A percentile compares a stretch with the other conserved stretches of the same genome.
Conservation (phyloP, 92 coral and sea anemone genomes). For the Galaxea fascicularis region DNA sequence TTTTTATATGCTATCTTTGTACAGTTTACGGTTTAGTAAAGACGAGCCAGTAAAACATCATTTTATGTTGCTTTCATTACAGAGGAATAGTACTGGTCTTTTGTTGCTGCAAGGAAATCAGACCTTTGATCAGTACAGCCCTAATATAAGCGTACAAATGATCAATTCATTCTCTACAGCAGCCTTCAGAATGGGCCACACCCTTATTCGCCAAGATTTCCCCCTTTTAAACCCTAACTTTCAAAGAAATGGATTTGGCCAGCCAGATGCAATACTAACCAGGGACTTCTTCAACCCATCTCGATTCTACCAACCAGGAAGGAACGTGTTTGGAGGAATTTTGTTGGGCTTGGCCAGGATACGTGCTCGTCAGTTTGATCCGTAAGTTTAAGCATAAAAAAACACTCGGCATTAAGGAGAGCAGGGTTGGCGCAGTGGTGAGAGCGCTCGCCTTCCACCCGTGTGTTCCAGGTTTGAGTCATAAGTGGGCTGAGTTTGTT, state of each 20-base stretch:
- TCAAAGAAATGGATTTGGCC: not conserved
- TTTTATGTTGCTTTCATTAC: not conserved
- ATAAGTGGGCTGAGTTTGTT: too few species aligned
- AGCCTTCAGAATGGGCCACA: slow-evolving; percentile 46
- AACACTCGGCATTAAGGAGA: too few species aligned
- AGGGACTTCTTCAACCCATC: slow-evolving; percentile 25
- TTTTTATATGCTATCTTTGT: not conserved
- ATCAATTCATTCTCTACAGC: slow-evolving; percentile 25
- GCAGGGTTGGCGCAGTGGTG: too few species aligned
- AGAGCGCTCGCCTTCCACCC: too few species aligned
- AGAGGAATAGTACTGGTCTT: slow-evolving; percentile 6
- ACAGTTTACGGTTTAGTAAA: not conserved
- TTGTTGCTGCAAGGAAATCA: not conserved
- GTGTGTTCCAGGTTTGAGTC: too few species aligned
- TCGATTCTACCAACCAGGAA: not conserved
- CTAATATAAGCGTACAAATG: not conserved
- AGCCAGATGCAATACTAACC: not conserved
- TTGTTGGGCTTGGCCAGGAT: not conserved
- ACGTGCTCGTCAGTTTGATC: not conserved
- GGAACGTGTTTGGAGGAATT: slow-evolving; percentile 16
- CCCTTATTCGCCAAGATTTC: slow-evolving; percentile 17
- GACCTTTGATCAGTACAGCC: slow-evolving; percentile 6
- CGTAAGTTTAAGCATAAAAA: not conserved
- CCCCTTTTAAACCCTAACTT: not conserved
- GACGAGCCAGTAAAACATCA: not conserved